phyloP scores from a whole-genome alignment of 2,113 vertebrate species.

The Malurus elegans region DNA sequence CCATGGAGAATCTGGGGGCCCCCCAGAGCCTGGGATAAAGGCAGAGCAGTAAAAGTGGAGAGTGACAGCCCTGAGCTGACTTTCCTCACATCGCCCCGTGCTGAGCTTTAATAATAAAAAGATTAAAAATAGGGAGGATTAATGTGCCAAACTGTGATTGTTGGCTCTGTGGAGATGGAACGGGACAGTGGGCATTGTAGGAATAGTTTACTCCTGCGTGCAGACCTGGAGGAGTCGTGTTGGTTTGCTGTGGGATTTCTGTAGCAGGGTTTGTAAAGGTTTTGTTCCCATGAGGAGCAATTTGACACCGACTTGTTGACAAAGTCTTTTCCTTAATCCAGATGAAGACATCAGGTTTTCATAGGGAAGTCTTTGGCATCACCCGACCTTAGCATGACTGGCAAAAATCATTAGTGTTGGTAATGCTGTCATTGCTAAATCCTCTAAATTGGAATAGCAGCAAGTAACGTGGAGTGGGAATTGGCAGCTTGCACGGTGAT shows the following conservation, averaged over 20 bases:
- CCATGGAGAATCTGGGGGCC: neutral
- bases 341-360: neutral
- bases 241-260: neutral
- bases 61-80: neutral
- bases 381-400: neutral
- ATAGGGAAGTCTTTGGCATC: neutral
- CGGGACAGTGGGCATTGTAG: rapidly evolving
- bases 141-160: rapidly evolving
- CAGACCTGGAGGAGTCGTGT: neutral
- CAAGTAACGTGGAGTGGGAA: neutral
- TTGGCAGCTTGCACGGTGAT: neutral
- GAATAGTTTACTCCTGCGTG: neutral
- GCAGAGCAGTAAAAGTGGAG: neutral
- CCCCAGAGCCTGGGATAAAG: neutral
- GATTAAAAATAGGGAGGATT: rapidly evolving
- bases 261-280: neutral
- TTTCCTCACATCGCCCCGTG: rapidly evolving
- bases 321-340: neutral
- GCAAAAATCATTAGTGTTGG: neutral
- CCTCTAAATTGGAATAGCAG: neutral
- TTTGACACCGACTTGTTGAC: neutral
- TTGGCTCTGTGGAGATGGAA: neutral
- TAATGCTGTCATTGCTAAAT: neutral
- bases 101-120: neutral
- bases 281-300: neutral